Evolutionary conservation across 2,113 vertebrate genomes (phyloP), one percentile per base, ranked within the genome.

Genomic region (Xenopus laevis): DNA sequence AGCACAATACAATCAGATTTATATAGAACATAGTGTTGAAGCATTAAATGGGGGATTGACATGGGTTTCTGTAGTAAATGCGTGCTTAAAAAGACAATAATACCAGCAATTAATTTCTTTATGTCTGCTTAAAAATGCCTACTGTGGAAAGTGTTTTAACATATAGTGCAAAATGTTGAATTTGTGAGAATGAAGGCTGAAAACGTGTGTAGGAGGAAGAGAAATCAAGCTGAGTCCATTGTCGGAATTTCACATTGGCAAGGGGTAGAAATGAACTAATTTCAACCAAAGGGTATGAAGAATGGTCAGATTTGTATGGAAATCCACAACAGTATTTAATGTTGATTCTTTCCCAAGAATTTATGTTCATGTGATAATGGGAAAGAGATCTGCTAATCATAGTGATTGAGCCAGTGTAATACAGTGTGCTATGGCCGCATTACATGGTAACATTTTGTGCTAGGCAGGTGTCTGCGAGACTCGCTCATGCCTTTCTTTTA

Each of bases 341-440:
- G 82, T 81, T 77, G 73, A 50, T 78, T 81, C 72, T 20, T 77
- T 68, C 46, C 33, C 9, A 3, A 21, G 4, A 4, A 72, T 79
- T 78, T 86, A 78, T 82, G 76, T 86, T 71, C 71, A 68, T 30
- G 65, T 67, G 65, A 70, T 45, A 69, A 59, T 44, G 53, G 40
- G 7, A n/a, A 21, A 8, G 10, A 45, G 50, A 68, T 33, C 2
- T 57, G 52, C 9, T 40, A 68, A 52, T 68, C 65, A 68, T 50
- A 50, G 47, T 50, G 47, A 55, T n/a, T 55, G 53, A 55, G 16
- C 3, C 3, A 9, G 53, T 50, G 53, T n/a, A 55, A 55, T 55
- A 16, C 47, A 55, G 7, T 16, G 17, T n/a, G 17, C 13, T 55
- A 55, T 55, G 53, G 53, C 15, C 53, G 16, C 17, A 5, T 55